Evolutionary conservation across 2,797 vertebrate species (phyloP).

Genomic region (Eulemur mongoz): DNA sequence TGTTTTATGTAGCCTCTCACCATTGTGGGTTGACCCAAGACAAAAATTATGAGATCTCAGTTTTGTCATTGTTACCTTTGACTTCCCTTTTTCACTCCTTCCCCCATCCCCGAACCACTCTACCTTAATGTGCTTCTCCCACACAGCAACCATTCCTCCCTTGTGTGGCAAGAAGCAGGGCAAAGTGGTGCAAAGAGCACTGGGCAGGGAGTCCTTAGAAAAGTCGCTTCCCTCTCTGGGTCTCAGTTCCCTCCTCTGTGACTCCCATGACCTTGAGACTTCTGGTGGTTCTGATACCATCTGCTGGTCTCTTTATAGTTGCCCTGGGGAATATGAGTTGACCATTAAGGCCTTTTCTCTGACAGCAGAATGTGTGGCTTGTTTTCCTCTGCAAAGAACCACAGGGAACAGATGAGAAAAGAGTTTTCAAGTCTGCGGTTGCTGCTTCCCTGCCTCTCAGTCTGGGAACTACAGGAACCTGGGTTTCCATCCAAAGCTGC

Average conservation of each 20-base stretch:
- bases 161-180: background rate
- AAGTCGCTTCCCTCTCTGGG: background rate
- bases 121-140: background rate
- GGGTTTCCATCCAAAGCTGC: background rate
- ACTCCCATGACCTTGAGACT: background rate
- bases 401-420: background rate
- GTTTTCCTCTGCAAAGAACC: background rate
- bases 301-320: background rate
- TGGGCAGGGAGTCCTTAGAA: background rate
- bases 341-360: background rate
- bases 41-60: background rate
- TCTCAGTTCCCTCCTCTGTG: background rate
- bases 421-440: background rate
- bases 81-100: background rate
- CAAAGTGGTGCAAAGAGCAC: background rate
- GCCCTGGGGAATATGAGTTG: background rate
- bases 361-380: background rate
- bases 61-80: background rate
- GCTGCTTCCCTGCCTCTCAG: background rate
- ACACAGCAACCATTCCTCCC: background rate
- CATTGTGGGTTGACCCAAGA: background rate
- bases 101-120: background rate
- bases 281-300: background rate
- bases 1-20: background rate
- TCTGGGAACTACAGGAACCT: background rate